phyloP scores from a whole-genome alignment of 2,113 vertebrate species.

The Fulmarus glacialis region DNA sequence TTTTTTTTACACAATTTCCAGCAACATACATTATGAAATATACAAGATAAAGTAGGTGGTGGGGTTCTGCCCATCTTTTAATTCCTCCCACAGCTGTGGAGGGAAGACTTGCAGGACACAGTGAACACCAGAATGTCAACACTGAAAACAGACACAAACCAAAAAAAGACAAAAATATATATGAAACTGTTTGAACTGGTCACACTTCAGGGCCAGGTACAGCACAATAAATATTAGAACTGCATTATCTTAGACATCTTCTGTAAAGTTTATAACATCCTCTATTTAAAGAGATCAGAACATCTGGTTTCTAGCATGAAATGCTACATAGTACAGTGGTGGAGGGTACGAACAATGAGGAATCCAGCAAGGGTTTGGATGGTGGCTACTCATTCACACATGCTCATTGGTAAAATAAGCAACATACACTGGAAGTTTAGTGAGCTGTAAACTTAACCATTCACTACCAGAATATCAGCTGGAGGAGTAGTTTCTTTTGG shows the following conservation, averaged over 20 bases:
- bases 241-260: conserved; percentile 71
- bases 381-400: conserved; percentile 50
- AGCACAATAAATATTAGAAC: conserved; percentile 82
- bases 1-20: conserved; percentile 71
- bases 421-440: conserved; percentile 50
- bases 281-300: conserved; percentile 71
- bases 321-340: conserved; percentile 66
- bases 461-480: conserved; percentile 35
- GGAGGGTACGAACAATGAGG: conserved; percentile 3
- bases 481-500: conserved; percentile 34
- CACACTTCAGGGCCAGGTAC: conserved; percentile 68
- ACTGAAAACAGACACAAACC: conserved; percentile 73
- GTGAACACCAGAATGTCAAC: conserved; percentile 73
- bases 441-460: conserved; percentile 57
- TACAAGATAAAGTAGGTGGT: conserved; percentile 65
- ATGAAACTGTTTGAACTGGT: conserved; percentile 76
- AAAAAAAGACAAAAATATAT: conserved; percentile 67
- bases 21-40: conserved; percentile 72
- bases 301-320: conserved; percentile 66
- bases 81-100: conserved; percentile 50
- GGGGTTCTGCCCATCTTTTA: conserved; percentile 37
- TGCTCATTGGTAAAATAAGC: conserved; percentile 52
- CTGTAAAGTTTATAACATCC: conserved; percentile 71
- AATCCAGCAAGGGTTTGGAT: conserved; percentile 52
- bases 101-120: conserved; percentile 60